Base-by-base conservation (phyloP, 2,113 vertebrate species). In the Otocyon megalotis region DNA sequence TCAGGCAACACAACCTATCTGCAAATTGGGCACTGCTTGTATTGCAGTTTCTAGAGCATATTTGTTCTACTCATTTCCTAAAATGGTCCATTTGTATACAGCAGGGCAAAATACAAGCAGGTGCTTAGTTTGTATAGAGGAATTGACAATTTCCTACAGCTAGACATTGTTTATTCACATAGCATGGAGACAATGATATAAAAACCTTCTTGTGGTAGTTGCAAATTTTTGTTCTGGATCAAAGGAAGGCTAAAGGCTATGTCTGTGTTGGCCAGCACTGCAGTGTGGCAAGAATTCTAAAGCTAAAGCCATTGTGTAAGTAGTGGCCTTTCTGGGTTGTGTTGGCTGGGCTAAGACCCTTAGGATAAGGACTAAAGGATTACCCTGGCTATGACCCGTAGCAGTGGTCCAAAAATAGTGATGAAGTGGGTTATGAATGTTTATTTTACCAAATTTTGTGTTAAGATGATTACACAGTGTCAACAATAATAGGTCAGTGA, bases 61-160 rank as follows among this genome's bases (percentile, higher is more conserved):
- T 97, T 71, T 94, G 43, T 87, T 69, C 67, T 93, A 32, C 32
- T 96, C 77, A 88, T 91, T 95, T 95, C 32, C 85, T 95, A 56
- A 97, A 93, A 83, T 86, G 90, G 26, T 28, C 65, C n/a, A 60
- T 97, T 92, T 96, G 35, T 82, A 37, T 88, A 88, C 16, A 65
- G 37, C 22, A 65, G 69, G 53, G 24, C 15, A 67, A 11, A 84
- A 82, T 19, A 62, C 16, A 50, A 92, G 48, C 69, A 94, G 53
- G 93, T 94, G 60, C 81, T 97, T 60, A 71, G 32, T 90, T 35
- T 94, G 20, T 67, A 22, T 43, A 81, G 53, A 72, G 74, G 71
- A 94, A 83, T 24, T 43, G 19, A 85, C 35, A 74, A 11, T 88
- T 93, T 89, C 53, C 63, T 84, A 72, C 15, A 74, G 50, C n/a